Percentiles rank a stretch among this genome's conserved stretches.
phyloP scores from a whole-genome alignment of 2,888 invertebrate species.

The Ecdyonurus torrentis region DNA sequence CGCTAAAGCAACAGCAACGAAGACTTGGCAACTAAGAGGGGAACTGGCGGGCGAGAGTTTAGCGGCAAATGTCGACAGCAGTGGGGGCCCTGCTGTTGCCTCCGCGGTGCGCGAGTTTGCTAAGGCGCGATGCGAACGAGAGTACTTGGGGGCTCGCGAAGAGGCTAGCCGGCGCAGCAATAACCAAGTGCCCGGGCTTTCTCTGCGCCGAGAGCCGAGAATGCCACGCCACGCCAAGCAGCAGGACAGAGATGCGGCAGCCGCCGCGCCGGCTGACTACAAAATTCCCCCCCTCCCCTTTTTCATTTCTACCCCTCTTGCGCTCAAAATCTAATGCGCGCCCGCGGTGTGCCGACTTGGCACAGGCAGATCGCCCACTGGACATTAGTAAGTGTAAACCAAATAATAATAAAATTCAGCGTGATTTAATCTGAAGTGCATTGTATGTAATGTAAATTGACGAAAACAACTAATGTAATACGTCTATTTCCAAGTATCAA shows the following conservation, averaged over 20 bases:
- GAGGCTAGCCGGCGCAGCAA: not conserved
- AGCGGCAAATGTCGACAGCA: slow-evolving; percentile 18
- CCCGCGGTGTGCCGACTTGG: not conserved
- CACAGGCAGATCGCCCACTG: too few relatives aligned
- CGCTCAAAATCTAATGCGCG: not conserved
- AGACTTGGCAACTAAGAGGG: slow-evolving; percentile 16
- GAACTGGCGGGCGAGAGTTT: slow-evolving; percentile 25
- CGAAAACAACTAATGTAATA: too few relatives aligned
- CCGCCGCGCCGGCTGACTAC: not conserved
- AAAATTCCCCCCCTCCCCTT: not conserved
- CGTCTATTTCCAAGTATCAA: too few relatives aligned
- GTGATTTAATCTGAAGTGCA: too few relatives aligned
- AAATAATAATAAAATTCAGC: too few relatives aligned
- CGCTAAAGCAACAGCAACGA: not conserved
- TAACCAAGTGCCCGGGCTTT: too few relatives aligned
- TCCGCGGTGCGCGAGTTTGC: slow-evolving; percentile 26
- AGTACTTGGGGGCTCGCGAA: slow-evolving; percentile 11
- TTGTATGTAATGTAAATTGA: too few relatives aligned
- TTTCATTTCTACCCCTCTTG: not conserved
- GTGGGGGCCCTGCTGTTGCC: slow-evolving; percentile 24
- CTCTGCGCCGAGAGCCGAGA: too few relatives aligned
- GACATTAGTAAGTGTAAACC: too few relatives aligned
- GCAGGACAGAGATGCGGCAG: not conserved
- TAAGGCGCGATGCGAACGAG: slow-evolving; percentile 26
- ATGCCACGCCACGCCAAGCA: too few relatives aligned